Percentiles rank a stretch among this genome's conserved stretches.
phyloP scores from a whole-genome alignment of 1,140 invertebrate genomes.

The Nixonia krombeini region DNA sequence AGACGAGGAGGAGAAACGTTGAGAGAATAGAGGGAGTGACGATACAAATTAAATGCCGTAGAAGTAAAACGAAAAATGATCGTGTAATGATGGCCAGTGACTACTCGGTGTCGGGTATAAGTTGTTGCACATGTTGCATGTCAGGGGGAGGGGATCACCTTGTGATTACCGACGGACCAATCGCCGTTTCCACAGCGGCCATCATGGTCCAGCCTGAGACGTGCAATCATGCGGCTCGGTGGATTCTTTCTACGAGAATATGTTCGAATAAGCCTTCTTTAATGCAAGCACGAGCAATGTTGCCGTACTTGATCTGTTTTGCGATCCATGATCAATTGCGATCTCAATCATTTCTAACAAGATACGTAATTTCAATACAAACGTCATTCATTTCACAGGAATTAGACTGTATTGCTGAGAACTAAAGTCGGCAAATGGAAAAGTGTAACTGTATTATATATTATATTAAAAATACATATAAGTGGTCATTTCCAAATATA shows the following conservation, averaged over 20 bases:
- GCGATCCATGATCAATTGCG: too few species aligned
- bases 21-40: slow-evolving; percentile 34
- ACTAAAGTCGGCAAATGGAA: too few species aligned
- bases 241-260: slow-evolving; percentile 18
- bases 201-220: slow-evolving; percentile 62
- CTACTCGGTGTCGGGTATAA: slow-evolving; percentile 41
- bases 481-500: too few species aligned
- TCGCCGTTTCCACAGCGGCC: slow-evolving; percentile 57
- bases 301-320: too few species aligned
- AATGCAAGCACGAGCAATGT: too few species aligned
- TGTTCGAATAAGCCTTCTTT: too few species aligned
- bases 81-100: slow-evolving; percentile 53
- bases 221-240: slow-evolving; percentile 53
- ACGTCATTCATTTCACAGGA: too few species aligned
- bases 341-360: too few species aligned
- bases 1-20: neutral
- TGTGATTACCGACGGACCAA: slow-evolving; percentile 59
- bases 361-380: too few species aligned
- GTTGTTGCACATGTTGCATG: slow-evolving; percentile 40
- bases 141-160: slow-evolving; percentile 35
- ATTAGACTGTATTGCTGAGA: too few species aligned
- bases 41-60: slow-evolving; percentile 50
- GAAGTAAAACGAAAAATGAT: slow-evolving; percentile 50
- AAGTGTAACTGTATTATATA: too few species aligned
- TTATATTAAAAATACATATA: too few species aligned